Evolutionary conservation across 2,113 vertebrate genomes (phyloP), one percentile per base, ranked within the genome.

Genomic region (Pygathrix nemaeus): DNA sequence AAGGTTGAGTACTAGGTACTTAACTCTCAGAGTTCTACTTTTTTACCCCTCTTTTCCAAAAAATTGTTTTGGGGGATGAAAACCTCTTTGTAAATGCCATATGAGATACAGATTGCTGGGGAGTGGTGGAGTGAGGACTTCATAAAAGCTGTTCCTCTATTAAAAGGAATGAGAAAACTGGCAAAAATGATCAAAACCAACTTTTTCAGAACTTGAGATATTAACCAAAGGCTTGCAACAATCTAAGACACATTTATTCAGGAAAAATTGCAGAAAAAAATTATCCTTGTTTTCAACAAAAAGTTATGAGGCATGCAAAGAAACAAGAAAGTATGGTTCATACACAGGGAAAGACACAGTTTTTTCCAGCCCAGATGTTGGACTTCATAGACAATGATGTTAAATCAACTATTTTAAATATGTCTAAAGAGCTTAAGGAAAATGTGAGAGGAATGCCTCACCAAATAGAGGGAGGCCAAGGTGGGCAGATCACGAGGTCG

Each of bases 221-320:
- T 91, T 95, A 85, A 88, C 30, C 23, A 84, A 80, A 95, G 79
- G 16, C 72, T 88, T 91, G 5, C 40, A 87, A 38, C 20, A 95
- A 40, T 61, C n/a, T 12, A 70, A 68, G 61, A 73, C 25, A 59
- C 2, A 45, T 78, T 93, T 92, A 50, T 55, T 78, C 32, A 86
- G 83, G 92, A 81, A 94, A 88, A 97, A 73, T 87, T 32, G 21
- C 27, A 50, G 30, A 79, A 91, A 85, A 59, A 64, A 94, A 55
- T 3, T 70, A n/a, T 68, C 90, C 52, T 80, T 91, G 9, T 82
- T 94, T 90, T 90, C 40, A 88, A 61, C 32, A 70, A 76, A 85
- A 78, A 80, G 35, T 43, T 83, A 27, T 23, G 52, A 90, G 61
- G 27, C n/a, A 59, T n/a, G 30, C 27, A 76, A 88, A 85, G 79